Percentiles rank a stretch among this genome's conserved stretches.
Conservation (phyloP, 2,888 invertebrate species). For the Lithosia quadra region DNA sequence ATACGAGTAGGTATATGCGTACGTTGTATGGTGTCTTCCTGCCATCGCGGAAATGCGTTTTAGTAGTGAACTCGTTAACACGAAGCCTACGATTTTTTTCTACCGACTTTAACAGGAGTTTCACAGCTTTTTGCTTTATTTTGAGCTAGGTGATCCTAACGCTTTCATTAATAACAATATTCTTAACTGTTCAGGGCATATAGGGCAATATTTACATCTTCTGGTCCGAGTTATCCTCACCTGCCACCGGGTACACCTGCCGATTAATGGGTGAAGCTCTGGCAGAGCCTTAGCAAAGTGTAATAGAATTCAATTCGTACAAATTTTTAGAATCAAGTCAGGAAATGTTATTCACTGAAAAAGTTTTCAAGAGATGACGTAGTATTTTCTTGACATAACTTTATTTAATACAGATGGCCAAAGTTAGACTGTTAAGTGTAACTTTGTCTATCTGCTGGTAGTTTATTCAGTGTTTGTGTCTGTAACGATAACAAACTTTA, state of each 20-base stretch:
- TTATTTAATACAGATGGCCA: neutral
- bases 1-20: constrained; percentile 13
- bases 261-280: neutral
- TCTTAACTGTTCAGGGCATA: neutral
- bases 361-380: neutral
- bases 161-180: neutral
- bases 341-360: neutral
- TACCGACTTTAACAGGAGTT: too few species aligned
- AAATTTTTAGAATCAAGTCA: neutral
- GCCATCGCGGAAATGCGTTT: constrained; percentile 50
- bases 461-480: constrained; percentile 21
- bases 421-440: neutral
- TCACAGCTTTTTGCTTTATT: too few species aligned
- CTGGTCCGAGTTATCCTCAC: neutral
- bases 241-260: neutral
- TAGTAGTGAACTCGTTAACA: constrained; percentile 28
- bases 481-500: constrained; percentile 18
- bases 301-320: neutral
- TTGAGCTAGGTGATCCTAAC: neutral
- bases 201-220: neutral
- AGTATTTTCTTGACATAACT: neutral
- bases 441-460: neutral
- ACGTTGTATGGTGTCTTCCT: constrained; percentile 56
- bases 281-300: neutral
- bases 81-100: neutral